phyloP scores from a whole-genome alignment of 1,140 invertebrate genomes.

The Drosophila paulistorum region DNA sequence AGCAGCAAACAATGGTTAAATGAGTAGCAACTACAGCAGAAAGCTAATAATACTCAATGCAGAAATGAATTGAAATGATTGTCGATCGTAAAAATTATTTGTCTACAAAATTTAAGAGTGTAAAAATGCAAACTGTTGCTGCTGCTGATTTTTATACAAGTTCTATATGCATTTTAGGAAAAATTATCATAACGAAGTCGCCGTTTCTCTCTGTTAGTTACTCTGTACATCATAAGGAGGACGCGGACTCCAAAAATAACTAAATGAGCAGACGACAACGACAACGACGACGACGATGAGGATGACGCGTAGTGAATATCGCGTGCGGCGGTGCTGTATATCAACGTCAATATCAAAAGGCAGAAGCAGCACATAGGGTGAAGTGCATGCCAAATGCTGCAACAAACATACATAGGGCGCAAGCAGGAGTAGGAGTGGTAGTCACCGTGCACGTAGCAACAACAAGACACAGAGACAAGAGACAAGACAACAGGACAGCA shows the following conservation, averaged over 20 bases:
- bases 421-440: conserved; percentile 59
- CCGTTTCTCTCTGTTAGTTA: not conserved
- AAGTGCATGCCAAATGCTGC: conserved; percentile 63
- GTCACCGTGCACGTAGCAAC: conserved; percentile 53
- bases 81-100: too few relatives aligned
- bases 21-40: conserved; percentile 23
- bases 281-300: conserved; percentile 22
- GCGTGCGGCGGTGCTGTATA: conserved; percentile 76
- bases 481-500: conserved; percentile 47
- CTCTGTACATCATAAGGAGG: not conserved
- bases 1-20: conserved; percentile 45
- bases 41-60: conserved; percentile 47
- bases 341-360: conserved; percentile 78
- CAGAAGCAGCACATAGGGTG: conserved; percentile 66
- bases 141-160: conserved; percentile 4
- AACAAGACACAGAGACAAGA: conserved; percentile 45
- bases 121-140: not conserved
- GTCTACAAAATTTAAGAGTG: not conserved
- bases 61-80: conserved; percentile 50
- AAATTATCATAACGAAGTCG: conserved; percentile 32
- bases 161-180: conserved; percentile 30
- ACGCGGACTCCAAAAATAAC: conserved; percentile 45
- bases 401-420: conserved; percentile 51
- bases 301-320: conserved; percentile 53
- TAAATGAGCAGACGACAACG: conserved; percentile 67